These are phyloP conservation scores for Onychomys arenicola DNA, from an alignment of 2,797 vertebrate genomes.

Conservation along the genomic window DNA sequence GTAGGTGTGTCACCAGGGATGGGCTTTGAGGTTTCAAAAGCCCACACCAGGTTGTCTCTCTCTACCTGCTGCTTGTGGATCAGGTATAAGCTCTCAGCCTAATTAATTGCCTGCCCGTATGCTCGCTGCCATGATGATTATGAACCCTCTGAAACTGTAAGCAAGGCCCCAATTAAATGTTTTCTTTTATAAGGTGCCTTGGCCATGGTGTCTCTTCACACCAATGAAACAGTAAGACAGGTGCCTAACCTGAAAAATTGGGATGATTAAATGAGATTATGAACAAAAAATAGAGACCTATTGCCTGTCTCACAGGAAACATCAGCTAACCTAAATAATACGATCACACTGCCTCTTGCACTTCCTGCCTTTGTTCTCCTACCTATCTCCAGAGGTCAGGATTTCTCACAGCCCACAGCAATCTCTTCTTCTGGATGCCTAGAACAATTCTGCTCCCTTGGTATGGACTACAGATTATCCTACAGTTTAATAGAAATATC, in stretches of 20 bases:
- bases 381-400: slow-evolving; percentile 12
- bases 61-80: background rate
- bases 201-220: background rate
- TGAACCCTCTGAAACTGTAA: background rate
- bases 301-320: background rate
- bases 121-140: background rate
- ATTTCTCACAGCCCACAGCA: background rate
- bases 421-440: background rate
- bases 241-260: slow-evolving; percentile 6
- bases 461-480: background rate
- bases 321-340: background rate
- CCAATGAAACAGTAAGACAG: background rate
- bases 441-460: slow-evolving; percentile 26
- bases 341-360: background rate
- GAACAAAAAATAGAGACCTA: slow-evolving; percentile 13
- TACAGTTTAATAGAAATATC: slow-evolving; percentile 49
- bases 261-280: slow-evolving; percentile 54
- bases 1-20: too few species aligned
- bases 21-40: too few species aligned
- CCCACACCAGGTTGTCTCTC: background rate
- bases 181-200: background rate
- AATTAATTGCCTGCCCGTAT: background rate
- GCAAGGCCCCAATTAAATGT: background rate
- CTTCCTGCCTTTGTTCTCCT: slow-evolving; percentile 27
- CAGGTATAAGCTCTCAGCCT: background rate